A percentile compares a stretch with the other conserved stretches of the same genome.
Conservation (phyloP, 2,888 invertebrate genomes). For the Machimus rusticus region DNA sequence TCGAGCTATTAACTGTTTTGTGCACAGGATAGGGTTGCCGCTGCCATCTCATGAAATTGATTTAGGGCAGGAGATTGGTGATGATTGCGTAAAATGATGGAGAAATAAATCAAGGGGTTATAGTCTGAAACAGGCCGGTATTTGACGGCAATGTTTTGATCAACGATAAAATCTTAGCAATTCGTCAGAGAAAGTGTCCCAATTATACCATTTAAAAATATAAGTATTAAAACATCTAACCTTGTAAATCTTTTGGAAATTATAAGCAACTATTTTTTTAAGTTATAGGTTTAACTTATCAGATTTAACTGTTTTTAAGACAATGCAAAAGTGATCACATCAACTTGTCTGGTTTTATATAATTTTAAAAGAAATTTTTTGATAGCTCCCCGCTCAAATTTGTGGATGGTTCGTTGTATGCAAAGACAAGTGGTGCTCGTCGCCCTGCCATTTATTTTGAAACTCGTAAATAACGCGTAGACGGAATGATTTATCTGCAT, state of each 20-base stretch:
- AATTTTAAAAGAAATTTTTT: neutral
- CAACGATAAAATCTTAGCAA: neutral
- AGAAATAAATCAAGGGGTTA: slow-evolving; percentile 26
- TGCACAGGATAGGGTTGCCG: slow-evolving; percentile 13
- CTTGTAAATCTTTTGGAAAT: neutral
- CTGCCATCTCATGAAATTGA: slow-evolving; percentile 30
- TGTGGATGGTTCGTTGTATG: neutral
- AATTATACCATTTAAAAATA: neutral
- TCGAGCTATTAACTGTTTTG: slow-evolving; percentile 27
- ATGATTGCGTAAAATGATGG: slow-evolving; percentile 32
- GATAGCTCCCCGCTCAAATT: neutral
- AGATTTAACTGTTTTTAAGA: neutral
- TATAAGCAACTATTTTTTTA: neutral
- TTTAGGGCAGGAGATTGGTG: slow-evolving; percentile 38
- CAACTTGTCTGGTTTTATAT: neutral
- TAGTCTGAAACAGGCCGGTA: neutral
- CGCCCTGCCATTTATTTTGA: slow-evolving; percentile 23
- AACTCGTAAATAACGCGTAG: slow-evolving; percentile 27
- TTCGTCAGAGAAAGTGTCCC: neutral
- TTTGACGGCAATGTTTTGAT: neutral
- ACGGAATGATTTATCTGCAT: slow-evolving; percentile 35
- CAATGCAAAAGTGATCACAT: neutral
- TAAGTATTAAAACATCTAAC: neutral
- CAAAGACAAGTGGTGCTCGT: neutral
- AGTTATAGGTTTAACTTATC: no score